These are phyloP conservation scores for Regulus satrapa DNA, from an alignment of 2,113 vertebrate species.

Conservation along the genomic window DNA sequence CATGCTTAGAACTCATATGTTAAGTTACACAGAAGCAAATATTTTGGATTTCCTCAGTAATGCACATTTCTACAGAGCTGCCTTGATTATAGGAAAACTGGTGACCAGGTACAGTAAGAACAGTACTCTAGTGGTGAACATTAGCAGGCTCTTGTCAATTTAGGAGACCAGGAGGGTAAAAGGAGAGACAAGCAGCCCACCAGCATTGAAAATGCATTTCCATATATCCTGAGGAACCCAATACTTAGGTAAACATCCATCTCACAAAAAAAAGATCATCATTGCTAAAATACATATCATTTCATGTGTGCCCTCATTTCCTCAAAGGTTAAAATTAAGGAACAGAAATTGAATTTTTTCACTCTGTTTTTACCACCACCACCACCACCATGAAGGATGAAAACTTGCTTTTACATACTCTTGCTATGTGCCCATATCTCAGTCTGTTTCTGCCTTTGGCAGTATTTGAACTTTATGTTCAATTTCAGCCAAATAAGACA, in stretches of 20 bases:
- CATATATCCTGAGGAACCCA: not conserved
- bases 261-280: not conserved
- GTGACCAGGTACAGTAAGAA: not conserved
- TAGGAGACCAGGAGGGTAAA: not conserved
- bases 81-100: not conserved
- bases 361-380: not conserved
- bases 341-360: not conserved
- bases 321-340: not conserved
- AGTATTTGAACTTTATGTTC: slow-evolving; percentile 17
- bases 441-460: not conserved
- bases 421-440: not conserved
- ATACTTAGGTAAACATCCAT: not conserved
- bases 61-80: not conserved
- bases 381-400: not conserved
- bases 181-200: not conserved
- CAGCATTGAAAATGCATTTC: not conserved
- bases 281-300: not conserved
- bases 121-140: not conserved
- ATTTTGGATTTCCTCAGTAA: not conserved
- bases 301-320: not conserved
- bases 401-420: not conserved
- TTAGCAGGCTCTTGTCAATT: not conserved
- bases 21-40: not conserved
- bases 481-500: slow-evolving; percentile 30
- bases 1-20: not conserved